Evolutionary conservation across 2,888 invertebrate species (phyloP).

Genomic region (Podotricha telesiphe): DNA sequence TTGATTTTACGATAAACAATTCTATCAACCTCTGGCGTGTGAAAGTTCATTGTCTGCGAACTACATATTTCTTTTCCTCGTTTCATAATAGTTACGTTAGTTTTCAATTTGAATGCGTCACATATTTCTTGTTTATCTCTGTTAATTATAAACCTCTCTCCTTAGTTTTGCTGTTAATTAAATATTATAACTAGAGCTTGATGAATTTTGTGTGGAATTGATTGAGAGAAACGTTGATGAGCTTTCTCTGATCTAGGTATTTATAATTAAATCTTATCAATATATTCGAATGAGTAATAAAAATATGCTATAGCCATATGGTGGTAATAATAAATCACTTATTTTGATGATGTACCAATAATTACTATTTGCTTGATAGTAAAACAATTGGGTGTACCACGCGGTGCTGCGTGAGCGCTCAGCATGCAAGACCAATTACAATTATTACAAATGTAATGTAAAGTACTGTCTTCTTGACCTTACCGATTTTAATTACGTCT

Average conservation of each 20-base stretch:
- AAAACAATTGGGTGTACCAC: slow-evolving; percentile 69
- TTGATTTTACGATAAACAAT: slow-evolving; percentile 72
- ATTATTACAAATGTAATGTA: slow-evolving; percentile 30
- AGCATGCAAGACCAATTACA: slow-evolving; percentile 38
- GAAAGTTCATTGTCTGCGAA: slow-evolving; percentile 80
- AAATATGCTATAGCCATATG: slow-evolving; percentile 43
- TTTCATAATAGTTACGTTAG: slow-evolving; percentile 28
- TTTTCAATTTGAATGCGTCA: not conserved
- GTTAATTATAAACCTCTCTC: not conserved
- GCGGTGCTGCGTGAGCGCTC: slow-evolving; percentile 25
- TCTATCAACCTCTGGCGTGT: slow-evolving; percentile 72
- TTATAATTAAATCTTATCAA: not conserved
- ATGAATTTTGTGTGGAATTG: too few species aligned
- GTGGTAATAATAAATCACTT: slow-evolving; percentile 62
- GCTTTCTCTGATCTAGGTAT: not conserved
- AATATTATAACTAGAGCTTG: not conserved
- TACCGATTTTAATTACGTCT: slow-evolving; percentile 1
- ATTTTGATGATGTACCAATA: slow-evolving; percentile 63
- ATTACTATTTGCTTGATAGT: slow-evolving; percentile 63
- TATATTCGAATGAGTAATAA: not conserved
- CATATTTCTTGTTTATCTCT: not conserved
- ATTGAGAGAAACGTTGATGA: too few species aligned
- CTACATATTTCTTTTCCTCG: slow-evolving; percentile 51
- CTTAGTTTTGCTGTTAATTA: not conserved
- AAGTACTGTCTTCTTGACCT: slow-evolving; percentile 8